Conservation (phyloP, 2,797 vertebrate genomes). For the Tamandua tetradactyla region DNA sequence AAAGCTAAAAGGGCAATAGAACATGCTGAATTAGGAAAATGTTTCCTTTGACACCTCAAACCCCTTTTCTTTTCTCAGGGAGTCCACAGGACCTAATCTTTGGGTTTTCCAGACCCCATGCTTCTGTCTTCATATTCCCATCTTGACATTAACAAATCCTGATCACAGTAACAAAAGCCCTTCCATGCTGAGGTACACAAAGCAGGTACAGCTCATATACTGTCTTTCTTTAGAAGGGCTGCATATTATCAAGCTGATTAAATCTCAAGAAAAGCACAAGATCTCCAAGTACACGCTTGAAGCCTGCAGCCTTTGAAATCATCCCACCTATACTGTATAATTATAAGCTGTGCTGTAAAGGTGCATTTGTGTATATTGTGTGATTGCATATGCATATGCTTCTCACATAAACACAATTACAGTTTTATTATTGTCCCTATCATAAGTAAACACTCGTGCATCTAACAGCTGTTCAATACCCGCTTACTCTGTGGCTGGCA, state of each 20-base stretch:
- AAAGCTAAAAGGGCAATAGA: neutral
- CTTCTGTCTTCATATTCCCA: neutral
- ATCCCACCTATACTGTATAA: neutral
- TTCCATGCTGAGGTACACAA: neutral
- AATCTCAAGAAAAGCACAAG: neutral
- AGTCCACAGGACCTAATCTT: neutral
- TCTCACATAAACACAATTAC: neutral
- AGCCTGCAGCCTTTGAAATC: neutral
- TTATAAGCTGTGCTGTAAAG: neutral
- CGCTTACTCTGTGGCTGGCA: too few relatives aligned
- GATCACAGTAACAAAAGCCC: accelerated
- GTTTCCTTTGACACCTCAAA: neutral
- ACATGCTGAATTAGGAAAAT: neutral
- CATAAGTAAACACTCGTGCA: neutral
- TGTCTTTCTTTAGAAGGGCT: neutral
- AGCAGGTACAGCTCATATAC: accelerated
- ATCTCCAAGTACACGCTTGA: neutral
- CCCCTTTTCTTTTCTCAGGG: neutral
- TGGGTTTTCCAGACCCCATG: too few relatives aligned
- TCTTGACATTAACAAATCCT: neutral
- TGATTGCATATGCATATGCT: neutral
- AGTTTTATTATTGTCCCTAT: neutral
- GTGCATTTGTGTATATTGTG: too few relatives aligned
- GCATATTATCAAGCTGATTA: neutral
- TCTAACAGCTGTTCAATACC: neutral